These are phyloP conservation scores for Lipophrys pholis DNA, from an alignment of 2,113 vertebrate species.

Conservation along the genomic window DNA sequence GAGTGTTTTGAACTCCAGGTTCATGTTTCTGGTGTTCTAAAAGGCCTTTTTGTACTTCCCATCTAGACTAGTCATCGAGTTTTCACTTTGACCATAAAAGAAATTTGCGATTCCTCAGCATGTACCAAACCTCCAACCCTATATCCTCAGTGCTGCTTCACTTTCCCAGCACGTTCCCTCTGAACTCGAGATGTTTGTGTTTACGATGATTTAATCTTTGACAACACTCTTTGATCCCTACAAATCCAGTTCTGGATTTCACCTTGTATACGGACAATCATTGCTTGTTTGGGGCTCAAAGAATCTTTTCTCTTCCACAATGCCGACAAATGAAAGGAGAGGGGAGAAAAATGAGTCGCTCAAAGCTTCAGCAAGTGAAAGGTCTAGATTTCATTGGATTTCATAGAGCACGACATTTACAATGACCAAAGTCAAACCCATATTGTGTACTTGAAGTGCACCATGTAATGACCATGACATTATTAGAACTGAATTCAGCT, in stretches of 20 bases:
- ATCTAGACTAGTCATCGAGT: background rate
- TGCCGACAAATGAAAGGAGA: background rate
- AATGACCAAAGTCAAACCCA: slow-evolving; percentile 14
- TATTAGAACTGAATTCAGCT: slow-evolving; percentile 12
- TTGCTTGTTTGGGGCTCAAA: background rate
- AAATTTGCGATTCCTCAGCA: slow-evolving; percentile 5
- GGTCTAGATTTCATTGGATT: background rate
- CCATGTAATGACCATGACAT: background rate
- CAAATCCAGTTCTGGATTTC: background rate
- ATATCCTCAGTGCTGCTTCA: slow-evolving; percentile 17
- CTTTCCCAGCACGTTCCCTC: background rate
- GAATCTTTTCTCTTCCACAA: slow-evolving; percentile 6
- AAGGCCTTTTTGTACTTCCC: background rate
- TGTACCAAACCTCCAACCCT: slow-evolving; percentile 8
- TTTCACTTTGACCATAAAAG: slow-evolving; percentile 20
- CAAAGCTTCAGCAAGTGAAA: slow-evolving; percentile 1
- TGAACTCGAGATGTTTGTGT: background rate
- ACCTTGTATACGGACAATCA: background rate
- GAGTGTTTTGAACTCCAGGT: no score
- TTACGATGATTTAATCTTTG: background rate
- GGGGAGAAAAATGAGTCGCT: background rate
- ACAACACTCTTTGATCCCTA: background rate
- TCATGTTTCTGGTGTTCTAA: background rate
- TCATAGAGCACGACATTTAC: background rate
- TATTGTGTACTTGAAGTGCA: background rate